Evolutionary conservation across 2,113 vertebrate genomes (phyloP), one percentile per base, ranked within the genome.

Genomic region (Brachyhypopomus occidentalis): DNA sequence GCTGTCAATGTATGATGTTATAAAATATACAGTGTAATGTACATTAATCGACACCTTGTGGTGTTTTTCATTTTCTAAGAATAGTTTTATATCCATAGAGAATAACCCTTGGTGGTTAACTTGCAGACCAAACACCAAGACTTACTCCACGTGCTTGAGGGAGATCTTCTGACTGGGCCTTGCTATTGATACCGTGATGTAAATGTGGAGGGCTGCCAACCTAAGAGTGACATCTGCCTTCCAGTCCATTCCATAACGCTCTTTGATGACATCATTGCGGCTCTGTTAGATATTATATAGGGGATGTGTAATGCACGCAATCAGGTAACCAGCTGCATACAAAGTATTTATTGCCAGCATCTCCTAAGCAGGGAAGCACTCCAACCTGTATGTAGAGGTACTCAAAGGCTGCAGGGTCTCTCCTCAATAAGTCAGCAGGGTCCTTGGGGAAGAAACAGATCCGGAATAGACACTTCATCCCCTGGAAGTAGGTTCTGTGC

Each of bases 401-500:
- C 91, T 99, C 97, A 1, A 99, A 99, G 1, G 98, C 97, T 83
- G 97, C 96, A 0, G 98, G 98, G 85, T 99, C 97, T 66, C 94
- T 93, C 86, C 91, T 95, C 78, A 99, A 91, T 83, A 99, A 92
- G 88, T 99, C 98, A 85, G 94, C 95, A 0, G 97, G 97, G 86
- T 99, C 98, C 91, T 99, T 99, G 85, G 98, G 98, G 91, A 98
- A 99, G 93, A 98, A 99, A 90, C 96, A 97, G 85, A 98, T 93
- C 83, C 98, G 94, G 88, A 99, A 98, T 84, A 99, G 94, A 92
- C 98, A 99, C 91, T 94, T 96, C 98, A 99, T 99, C 88, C 96
- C 96, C 27, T 98, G 96, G 91, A 98, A 99, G 89, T 98, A 97
- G 67, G 96, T 99, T 93, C 96, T 94, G 81, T 99, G 98, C n/a